Evolutionary conservation across 2,888 invertebrate species (phyloP), one percentile per base, ranked within the genome.

Genomic region (Serrognathus titanus): DNA sequence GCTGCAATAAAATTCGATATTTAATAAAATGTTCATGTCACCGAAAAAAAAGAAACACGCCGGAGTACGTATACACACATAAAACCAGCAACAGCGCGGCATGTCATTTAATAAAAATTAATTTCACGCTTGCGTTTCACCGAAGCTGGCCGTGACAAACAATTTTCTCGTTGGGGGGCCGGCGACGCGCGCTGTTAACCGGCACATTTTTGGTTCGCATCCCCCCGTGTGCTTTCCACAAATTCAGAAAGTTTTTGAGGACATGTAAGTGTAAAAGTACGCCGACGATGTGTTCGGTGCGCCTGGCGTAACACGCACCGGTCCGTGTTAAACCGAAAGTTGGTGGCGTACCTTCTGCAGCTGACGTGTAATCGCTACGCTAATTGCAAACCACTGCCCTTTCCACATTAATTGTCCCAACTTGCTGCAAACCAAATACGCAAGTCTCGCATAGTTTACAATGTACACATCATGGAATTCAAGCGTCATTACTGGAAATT

Each of bases 331-430:
- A 43, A 43, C 43, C 43, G 20, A 16, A 43, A 43, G 43, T 43
- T 43, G 43, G 43, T n/a, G 20, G 9, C 50, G 51, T 61, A 62
- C 63, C 60, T 55, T 62, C 65, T 64, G 65, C 53, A 59, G 62
- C 61, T 66, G 65, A 63, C 65, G 62, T 66, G 60, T 61, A 66
- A 66, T 65, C 61, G 62, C 58, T 59, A 61, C 59, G 59, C 65
- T 66, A 66, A 64, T 64, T 64, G 56, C 59, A 59, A 62, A 58
- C 57, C 61, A 56, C 57, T 47, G 46, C 60, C 46, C 61, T 59
- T 58, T 62, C 57, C 56, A 54, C 58, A 60, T 63, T 62, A 62
- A 62, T 63, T 58, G 63, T 48, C 55, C 47, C 52, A 56, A 56
- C 55, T 40, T 48, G 48, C 48, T 36, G 31, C 48, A 48, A 35